Base-by-base conservation (phyloP, 2,113 vertebrate genomes). In the Misgurnus mizolepis region DNA sequence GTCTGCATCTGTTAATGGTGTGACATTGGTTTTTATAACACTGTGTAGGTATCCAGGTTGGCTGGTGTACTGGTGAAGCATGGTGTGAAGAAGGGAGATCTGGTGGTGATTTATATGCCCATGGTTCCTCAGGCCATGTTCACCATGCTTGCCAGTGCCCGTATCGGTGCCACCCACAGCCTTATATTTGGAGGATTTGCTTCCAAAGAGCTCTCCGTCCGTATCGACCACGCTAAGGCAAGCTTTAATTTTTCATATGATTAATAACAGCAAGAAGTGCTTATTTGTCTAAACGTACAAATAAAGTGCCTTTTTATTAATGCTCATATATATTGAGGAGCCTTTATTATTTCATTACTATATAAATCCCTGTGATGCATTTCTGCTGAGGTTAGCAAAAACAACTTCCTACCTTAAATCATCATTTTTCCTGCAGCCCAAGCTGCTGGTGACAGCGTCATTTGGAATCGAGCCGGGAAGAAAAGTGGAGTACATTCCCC, bases 131-230 rank as follows among this genome's bases (percentile, higher is more conserved):
- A 99, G 89, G 96, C 97, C 3, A 94, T 98, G 88, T 95, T 95
- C 69, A 90, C 95, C 78, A 99, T 99, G 98, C 84, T 99, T 87
- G 96, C 98, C 1, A 99, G 97, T 77, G 95, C 97, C 0, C 93
- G 97, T 82, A 93, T 98, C 71, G 98, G 98, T 71, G 97, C 97
- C 41, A 93, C 96, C 7, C 98, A 99, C 79, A 99, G 97, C 82
- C 95, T 99, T 72, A 98, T 99, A 85, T 99, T 99, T 79, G 98
- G 98, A 0, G 98, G 98, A 87, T 99, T 99, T 78, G 97, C 97
- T 7, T 96, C 97, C 17, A 97, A 94, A 84, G 98, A 99, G 86
- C 94, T 99, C 34, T 94, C 96, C 0, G 92, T 92, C 80, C 95
- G 97, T 82, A 95, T 99, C 79, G 89, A 96, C 86, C 98, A 99